Conservation (phyloP, 2,888 invertebrate species). For the Lacanobia wlatinum region DNA sequence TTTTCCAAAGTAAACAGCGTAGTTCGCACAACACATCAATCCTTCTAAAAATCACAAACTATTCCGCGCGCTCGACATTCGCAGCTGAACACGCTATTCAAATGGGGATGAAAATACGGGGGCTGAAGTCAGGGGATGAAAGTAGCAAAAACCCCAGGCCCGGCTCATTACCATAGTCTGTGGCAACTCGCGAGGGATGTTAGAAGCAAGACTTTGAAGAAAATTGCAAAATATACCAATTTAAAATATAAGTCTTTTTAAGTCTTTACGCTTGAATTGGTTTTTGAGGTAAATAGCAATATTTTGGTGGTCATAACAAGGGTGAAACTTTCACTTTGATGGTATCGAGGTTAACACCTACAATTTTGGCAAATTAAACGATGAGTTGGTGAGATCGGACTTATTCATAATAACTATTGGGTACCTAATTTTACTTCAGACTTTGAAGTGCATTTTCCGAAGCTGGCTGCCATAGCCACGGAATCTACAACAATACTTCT, state of each 20-base stretch:
- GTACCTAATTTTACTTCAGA: neutral
- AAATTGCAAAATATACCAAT: conserved; percentile 62
- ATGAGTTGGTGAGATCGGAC: too few relatives aligned
- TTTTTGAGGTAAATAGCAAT: conserved; percentile 46
- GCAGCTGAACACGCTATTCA: conserved; percentile 77
- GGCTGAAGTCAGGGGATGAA: conserved; percentile 72
- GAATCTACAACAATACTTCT: neutral
- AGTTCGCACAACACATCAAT: conserved; percentile 59
- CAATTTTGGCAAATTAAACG: neutral
- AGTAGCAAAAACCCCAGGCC: conserved; percentile 80
- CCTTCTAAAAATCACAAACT: conserved; percentile 68
- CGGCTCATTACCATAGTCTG: conserved; percentile 82
- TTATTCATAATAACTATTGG: too few relatives aligned
- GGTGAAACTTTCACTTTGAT: neutral
- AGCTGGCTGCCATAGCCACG: neutral
- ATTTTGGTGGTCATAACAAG: conserved; percentile 12
- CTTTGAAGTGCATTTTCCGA: too few relatives aligned
- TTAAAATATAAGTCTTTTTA: conserved; percentile 54
- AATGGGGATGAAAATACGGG: conserved; percentile 71
- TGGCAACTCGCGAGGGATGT: conserved; percentile 69
- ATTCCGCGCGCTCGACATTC: conserved; percentile 67
- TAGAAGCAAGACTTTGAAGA: conserved; percentile 65
- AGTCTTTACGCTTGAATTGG: conserved; percentile 29
- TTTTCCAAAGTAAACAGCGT: conserved; percentile 36
- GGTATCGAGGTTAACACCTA: neutral